phyloP scores from a whole-genome alignment of 2,113 vertebrate genomes.

The Paracyprichromis sp. region DNA sequence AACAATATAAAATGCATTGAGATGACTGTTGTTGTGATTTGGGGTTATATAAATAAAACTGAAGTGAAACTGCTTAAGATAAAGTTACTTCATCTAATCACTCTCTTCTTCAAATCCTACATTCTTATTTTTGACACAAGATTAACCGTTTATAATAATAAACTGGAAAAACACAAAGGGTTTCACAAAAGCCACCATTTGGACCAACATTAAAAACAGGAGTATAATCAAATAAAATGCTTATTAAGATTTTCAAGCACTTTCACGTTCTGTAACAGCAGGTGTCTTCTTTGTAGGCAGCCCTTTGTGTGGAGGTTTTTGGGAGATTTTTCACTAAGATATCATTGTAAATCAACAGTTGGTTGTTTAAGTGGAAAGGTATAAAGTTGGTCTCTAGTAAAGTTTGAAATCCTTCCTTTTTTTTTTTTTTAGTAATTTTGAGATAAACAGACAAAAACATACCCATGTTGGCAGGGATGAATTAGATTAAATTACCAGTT shows the following conservation, averaged over 20 bases:
- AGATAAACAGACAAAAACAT: neutral
- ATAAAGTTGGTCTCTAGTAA: neutral
- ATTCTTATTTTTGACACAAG: neutral
- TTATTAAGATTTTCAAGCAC: neutral
- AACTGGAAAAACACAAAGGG: neutral
- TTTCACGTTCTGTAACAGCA: neutral
- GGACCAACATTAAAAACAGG: neutral
- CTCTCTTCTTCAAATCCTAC: neutral
- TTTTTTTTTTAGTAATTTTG: neutral
- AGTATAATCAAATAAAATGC: neutral
- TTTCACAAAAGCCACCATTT: neutral
- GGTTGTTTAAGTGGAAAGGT: neutral
- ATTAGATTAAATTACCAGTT: neutral
- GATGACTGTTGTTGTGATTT: neutral
- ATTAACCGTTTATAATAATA: neutral
- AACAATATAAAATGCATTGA: neutral
- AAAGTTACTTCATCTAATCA: neutral
- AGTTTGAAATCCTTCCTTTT: neutral
- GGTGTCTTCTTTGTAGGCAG: neutral
- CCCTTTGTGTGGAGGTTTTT: neutral
- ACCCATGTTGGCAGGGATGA: neutral
- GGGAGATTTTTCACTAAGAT: neutral
- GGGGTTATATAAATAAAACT: neutral
- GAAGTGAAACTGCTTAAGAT: neutral
- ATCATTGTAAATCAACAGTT: neutral